Evolutionary conservation across 2,797 vertebrate species (phyloP).

Genomic region (Pseudotriccus pelzelni): DNA sequence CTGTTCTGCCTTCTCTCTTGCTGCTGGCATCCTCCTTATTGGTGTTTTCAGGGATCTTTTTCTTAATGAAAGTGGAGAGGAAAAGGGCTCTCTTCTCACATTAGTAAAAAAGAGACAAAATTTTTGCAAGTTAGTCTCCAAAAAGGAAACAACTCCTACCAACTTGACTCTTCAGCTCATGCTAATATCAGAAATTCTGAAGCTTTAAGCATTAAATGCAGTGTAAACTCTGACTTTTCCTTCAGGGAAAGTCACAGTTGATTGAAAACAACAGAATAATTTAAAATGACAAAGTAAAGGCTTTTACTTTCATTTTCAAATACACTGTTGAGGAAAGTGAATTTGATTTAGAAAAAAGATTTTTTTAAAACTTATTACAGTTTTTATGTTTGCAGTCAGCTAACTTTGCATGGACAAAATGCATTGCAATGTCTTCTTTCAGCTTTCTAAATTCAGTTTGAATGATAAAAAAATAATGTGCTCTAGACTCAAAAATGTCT

Average conservation of each 20-base stretch:
- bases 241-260: conserved; percentile 20
- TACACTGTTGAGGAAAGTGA: conserved; percentile 15
- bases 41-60: neutral
- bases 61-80: neutral
- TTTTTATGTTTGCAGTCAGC: conserved; percentile 17
- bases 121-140: neutral
- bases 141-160: neutral
- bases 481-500: conserved; percentile 58
- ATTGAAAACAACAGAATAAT: conserved; percentile 12
- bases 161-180: neutral
- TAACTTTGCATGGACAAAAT: conserved; percentile 23
- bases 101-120: neutral
- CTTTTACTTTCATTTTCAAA: conserved; percentile 26
- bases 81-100: neutral
- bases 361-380: neutral
- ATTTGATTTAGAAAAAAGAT: conserved; percentile 11
- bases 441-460: conserved; percentile 63
- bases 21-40: neutral
- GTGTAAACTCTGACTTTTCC: neutral
- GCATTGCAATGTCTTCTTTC: conserved; percentile 37
- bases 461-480: conserved; percentile 42
- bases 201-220: neutral
- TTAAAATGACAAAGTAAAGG: neutral
- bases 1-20: neutral
- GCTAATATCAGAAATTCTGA: neutral